Base-by-base conservation (phyloP, 37 sponge, comb jelly and placozoan genomes). In the Beroe forskalii region DNA sequence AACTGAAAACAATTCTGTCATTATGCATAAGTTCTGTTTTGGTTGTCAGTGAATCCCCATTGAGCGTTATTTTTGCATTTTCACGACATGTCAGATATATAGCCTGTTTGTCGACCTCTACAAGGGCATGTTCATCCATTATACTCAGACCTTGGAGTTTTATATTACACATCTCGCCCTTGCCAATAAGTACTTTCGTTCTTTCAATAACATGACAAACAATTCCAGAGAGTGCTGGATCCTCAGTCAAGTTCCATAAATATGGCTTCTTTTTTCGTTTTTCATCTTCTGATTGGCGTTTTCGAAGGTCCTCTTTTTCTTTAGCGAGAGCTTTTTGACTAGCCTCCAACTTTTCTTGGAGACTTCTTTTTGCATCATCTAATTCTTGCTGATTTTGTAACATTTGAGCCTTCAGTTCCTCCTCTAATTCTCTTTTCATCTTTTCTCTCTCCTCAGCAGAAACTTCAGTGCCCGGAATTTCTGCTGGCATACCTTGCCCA, bases 241-340 rank as follows among this genome's bases (percentile, higher is more conserved):
- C 95, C 62, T 94, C 95, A 66, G 93, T 93, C 0, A 94, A 91
- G 43, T 94, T 94, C 93, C 93, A 94, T 0, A 94, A 91, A 67
- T 94, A 92, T 31, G 95, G 93, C 3, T 42, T 67, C 22, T 90
- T 94, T 76, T 93, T 75, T 35, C 92, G 61, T n/a, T 33, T 60
- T 60, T 93, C 91, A 9, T 67, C 48, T 9, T 80, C 86, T 33
- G 55, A 22, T 25, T 80, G 44, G 40, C 48, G 14, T 23, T 41
- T 76, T 41, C 62, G 67, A 24, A 22, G 42, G 32, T 94, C 92
- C 32, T 67, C 89, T 25, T 62, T 90, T 60, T 93, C 95, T 32
- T 44, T 35, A 40, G 90, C 92, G 83, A 67, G 19, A 0, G 62
- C 66, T 35, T 76, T 72, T 61, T 93, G 28, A 14, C 91, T 67